Base-by-base conservation (phyloP, 2,113 vertebrate species). In the Apodemus sylvaticus region DNA sequence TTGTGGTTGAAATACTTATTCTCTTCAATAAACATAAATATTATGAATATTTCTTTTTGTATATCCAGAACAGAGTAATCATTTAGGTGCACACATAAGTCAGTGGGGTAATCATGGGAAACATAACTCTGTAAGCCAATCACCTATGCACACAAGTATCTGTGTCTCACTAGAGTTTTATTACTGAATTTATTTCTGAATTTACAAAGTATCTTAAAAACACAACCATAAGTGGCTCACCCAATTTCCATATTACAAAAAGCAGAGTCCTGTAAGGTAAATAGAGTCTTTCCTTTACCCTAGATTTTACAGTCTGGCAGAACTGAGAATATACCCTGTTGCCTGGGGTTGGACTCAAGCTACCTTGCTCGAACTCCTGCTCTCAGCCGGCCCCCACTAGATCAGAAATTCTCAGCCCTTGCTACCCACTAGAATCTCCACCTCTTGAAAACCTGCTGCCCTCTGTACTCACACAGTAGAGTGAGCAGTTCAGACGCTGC, bases 141-240 rank as follows among this genome's bases (percentile, higher is more conserved):
- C 42, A 70, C 20, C 81, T 53, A 88, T 31, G 45, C 42, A 4
- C 29, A 88, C 70, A 87, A 79, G 70, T 73, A 90, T 51, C 58
- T 90, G 16, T 74, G 74, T 90, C 76, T 93, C 36, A 71, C 31
- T 55, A 66, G 20, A 92, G 76, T 55, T 92, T 89, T 73, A 85
- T 51, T 86, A 79, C 26, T 95, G 24, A 64, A n/a, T 71, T 95
- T 88, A 94, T 62, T 86, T 94, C 53, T 79, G 45, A 26, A 96
- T 36, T 94, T 89, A 81, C 3, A 74, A 96, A 82, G 51, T 78
- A 42, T 96, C 73, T 93, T 90, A 66, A 92, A 89, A 91, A n/a
- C n/a, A 86, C 62, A 91, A 91, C 62, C 42, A 77, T 36, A 85
- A 94, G 78, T 71, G 89, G 71, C 45, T 93, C 53, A 94, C 66